These are phyloP conservation scores for Prionailurus viverrinus DNA, from an alignment of 2,113 vertebrate genomes.

Conservation along the genomic window DNA sequence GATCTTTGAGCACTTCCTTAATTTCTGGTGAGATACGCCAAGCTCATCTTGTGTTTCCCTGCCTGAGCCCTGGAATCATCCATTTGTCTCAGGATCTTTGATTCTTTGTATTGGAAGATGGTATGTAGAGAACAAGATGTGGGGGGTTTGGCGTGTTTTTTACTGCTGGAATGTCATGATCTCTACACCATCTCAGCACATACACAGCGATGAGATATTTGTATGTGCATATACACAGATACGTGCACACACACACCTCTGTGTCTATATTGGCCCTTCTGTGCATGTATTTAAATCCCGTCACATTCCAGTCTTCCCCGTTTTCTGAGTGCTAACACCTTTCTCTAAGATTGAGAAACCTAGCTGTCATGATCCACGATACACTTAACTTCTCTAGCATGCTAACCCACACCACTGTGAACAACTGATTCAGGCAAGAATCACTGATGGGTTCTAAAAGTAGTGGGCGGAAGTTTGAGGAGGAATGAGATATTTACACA, in stretches of 20 bases:
- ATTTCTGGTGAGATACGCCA: conserved; percentile 16
- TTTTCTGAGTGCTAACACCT: not conserved
- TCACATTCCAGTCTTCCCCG: not conserved
- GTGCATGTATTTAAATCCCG: not conserved
- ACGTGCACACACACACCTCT: not conserved
- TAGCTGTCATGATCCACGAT: not conserved
- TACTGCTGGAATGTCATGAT: not conserved
- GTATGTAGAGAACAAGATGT: conserved; percentile 1
- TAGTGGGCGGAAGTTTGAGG: not conserved
- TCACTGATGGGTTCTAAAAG: not conserved
- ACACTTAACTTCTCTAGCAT: not conserved
- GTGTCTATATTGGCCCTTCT: not conserved
- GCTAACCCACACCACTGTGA: not conserved
- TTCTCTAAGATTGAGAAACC: not conserved
- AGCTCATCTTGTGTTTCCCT: not conserved
- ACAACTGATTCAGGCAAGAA: not conserved
- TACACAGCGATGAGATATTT: not conserved
- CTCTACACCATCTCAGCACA: not conserved
- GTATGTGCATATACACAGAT: not conserved
- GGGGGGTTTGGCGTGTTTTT: not conserved
- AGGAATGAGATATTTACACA: conserved; percentile 1
- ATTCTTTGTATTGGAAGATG: conserved; percentile 42
- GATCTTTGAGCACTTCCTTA: not conserved
- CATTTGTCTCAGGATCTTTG: not conserved
- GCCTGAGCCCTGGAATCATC: not conserved